phyloP scores from a whole-genome alignment of 2,888 invertebrate species.

The Drosophila paramelanica region DNA sequence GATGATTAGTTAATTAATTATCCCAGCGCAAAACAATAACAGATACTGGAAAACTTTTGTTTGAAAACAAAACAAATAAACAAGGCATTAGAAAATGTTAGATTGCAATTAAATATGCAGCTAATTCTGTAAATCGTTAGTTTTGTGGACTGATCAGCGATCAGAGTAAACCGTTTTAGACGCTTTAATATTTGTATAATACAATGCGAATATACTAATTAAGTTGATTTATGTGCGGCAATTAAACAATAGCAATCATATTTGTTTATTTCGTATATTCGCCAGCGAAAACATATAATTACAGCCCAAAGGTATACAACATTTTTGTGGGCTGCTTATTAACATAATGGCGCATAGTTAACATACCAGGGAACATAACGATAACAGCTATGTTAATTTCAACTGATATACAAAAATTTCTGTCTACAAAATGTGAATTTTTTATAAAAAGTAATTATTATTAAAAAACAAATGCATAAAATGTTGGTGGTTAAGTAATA shows the following conservation, averaged over 20 bases:
- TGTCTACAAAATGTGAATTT: no score
- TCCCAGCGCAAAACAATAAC: background rate
- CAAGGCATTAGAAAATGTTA: slow-evolving; percentile 12
- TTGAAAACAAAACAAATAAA: slow-evolving; percentile 5
- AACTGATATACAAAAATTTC: no score
- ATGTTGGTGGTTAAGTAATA: background rate
- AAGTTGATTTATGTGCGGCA: background rate
- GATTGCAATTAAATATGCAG: slow-evolving; percentile 9
- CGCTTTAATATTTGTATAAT: background rate
- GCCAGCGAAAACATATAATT: background rate
- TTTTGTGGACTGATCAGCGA: background rate
- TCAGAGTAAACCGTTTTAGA: slow-evolving; percentile 3
- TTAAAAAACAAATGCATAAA: background rate
- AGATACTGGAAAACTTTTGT: slow-evolving; percentile 12
- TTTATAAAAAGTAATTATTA: no score
- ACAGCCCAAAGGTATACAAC: slow-evolving; percentile 20
- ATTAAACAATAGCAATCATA: background rate
- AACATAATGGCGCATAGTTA: slow-evolving; percentile 15
- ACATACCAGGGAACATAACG: background rate
- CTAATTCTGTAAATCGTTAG: background rate
- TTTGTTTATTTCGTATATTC: no score
- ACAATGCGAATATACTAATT: background rate
- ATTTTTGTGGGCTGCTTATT: background rate
- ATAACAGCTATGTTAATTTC: slow-evolving; percentile 8
- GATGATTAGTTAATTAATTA: slow-evolving; percentile 16